phyloP scores from a whole-genome alignment of 2,888 invertebrate species.

The Ennomos erosarius region DNA sequence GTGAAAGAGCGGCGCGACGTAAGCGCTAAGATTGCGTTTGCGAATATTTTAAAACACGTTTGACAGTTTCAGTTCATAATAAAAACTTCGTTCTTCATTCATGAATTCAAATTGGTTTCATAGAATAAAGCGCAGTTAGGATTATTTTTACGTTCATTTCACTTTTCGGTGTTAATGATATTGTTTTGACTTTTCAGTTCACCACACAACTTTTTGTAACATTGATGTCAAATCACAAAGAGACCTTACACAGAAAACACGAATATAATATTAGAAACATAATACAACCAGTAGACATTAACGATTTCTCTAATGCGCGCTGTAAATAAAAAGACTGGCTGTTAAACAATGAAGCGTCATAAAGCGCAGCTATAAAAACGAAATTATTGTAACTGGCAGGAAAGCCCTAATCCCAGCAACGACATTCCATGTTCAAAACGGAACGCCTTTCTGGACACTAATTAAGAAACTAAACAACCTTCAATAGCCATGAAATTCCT shows the following conservation, averaged over 20 bases:
- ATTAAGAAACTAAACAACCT: constrained; percentile 77
- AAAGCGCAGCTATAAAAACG: constrained; percentile 59
- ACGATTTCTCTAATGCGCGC: constrained; percentile 31
- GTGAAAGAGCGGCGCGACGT: constrained; percentile 46
- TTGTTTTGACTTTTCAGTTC: neutral
- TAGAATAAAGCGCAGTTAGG: too few relatives aligned
- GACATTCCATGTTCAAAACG: constrained; percentile 62
- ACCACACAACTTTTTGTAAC: neutral
- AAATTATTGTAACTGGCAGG: constrained; percentile 62
- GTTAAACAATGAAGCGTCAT: constrained; percentile 71
- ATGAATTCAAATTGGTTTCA: neutral
- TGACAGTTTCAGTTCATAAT: constrained; percentile 23
- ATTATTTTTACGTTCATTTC: too few relatives aligned
- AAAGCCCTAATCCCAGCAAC: constrained; percentile 59
- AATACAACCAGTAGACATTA: constrained; percentile 21
- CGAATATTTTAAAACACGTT: constrained; percentile 24
- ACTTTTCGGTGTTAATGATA: neutral
- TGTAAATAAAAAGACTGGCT: constrained; percentile 43
- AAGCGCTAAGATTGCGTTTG: constrained; percentile 49
- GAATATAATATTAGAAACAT: too few relatives aligned
- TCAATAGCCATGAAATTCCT: constrained; percentile 81
- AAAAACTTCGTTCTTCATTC: constrained; percentile 17
- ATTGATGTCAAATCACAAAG: too few relatives aligned
- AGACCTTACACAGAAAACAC: too few relatives aligned
- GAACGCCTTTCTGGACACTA: constrained; percentile 65